Base-by-base conservation (phyloP, 2,113 vertebrate genomes). In the Numida meleagris region DNA sequence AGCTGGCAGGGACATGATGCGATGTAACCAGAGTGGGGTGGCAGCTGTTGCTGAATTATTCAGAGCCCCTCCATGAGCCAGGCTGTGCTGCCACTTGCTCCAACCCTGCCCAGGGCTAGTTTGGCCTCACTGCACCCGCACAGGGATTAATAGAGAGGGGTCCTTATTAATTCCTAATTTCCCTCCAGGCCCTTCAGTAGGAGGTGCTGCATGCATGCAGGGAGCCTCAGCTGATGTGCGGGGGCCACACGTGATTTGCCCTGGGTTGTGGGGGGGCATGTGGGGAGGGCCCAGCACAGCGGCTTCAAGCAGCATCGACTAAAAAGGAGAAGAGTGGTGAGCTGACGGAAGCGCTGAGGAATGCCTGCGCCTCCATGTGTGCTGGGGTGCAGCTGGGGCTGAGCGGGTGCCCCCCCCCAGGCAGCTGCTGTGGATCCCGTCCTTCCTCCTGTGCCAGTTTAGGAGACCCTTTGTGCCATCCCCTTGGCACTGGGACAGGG, bases 261-360 rank as follows among this genome's bases (percentile, higher is more conserved):
- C 13, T 10, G 4, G 4, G 9, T 13, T 53, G 13, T 12, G 2
- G 24, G 58, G 51, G 85, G 82, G 72, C 6, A 10, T 62, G 66
- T 70, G 83, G 58, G 36, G 27, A 16, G 24, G 1, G 62, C 21
- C 78, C 89, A 91, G 94, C 88, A 31, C 74, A 43, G 31, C 77
- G 57, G 65, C 70, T 53, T 89, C 73, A 51, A 70, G 48, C 61
- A 92, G 89, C 90, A 95, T 96, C 0, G 87, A 96, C 96, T 97
- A 97, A 96, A 97, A 97, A 96, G 96, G 96, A 93, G 90, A 97
- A 79, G 92, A 88, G 76, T 29, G 1, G 86, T 33, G 91, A 73
- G 90, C 93, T 97, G 96, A 96, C 95, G 59, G 94, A 95, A 96
- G 90, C 5, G 0, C 65, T 2, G 8, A 96, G 94, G 96, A 97